Evolutionary conservation across 2,797 vertebrate genomes (phyloP), one percentile per base, ranked within the genome.

Genomic region (Sebastes diploproa): DNA sequence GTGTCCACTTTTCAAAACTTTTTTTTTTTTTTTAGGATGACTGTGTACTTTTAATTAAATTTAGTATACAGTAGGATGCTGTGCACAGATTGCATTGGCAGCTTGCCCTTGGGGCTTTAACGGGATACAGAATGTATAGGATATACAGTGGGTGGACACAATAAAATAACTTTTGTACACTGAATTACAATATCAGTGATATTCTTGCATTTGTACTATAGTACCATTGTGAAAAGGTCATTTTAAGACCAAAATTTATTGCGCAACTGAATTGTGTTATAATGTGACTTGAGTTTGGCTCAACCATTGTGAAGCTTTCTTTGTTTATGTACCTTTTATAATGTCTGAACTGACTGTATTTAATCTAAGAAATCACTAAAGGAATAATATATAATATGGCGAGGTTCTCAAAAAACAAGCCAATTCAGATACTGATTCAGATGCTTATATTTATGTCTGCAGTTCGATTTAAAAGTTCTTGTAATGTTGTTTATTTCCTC

Each of bases 81-180:
- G 3, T 61, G 3, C 34, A 58, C 42, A 79, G 25, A 72, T 71
- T 69, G 55, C 29, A 72, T 71, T 69, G 55, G 13, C 50, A 58
- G 29, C 12, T 32, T 78, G 52, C 30, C 46, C 7, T 64, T 4
- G 5, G 11, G 34, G 2, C 12, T 78, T 78, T 36, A 56, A 75
- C 13, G 7, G 22, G 27, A 86, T 77, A 25, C 73, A 61, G 27
- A 75, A 82, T 72, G 20, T 67, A 55, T 60, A 36, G 75, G 64
- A 42, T 38, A 29, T 22, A 34, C n/a, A 42, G 38, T 16, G 13
- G 38, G 38, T 42, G 38, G 13, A 38, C 38, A 42, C 14, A 69
- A 16, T 36, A 13, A 22, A 29, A 36, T 5, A 23, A 42, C 16
- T 29, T 52, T 22, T 52, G 22, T 30, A 18, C 9, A 22, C 8